Conservation (phyloP, 2,113 vertebrate genomes). For the Pipa parva region DNA sequence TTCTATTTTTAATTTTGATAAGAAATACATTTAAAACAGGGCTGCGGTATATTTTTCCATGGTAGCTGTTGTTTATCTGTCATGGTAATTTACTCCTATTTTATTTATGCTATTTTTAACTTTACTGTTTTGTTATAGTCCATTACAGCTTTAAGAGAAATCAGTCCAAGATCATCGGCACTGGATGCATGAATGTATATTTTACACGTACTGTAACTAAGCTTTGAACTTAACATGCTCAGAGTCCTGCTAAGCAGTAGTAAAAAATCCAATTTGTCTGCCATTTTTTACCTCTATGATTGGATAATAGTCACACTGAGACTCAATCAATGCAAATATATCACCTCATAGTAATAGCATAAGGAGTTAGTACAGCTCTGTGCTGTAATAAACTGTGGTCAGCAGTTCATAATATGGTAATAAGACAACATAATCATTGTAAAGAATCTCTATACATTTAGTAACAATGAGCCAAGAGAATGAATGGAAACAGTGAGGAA, state of each 20-base stretch:
- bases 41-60: too few relatives aligned
- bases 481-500: slow-evolving; percentile 14
- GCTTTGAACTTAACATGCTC: slow-evolving; percentile 4
- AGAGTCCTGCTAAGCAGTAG: slow-evolving; percentile 10
- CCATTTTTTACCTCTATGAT: slow-evolving; percentile 32
- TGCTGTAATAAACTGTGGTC: slow-evolving; percentile 29
- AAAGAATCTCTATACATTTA: slow-evolving; percentile 12
- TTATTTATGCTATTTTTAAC: background rate
- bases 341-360: slow-evolving; percentile 27
- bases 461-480: slow-evolving; percentile 21
- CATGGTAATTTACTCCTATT: background rate
- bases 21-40: too few relatives aligned
- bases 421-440: slow-evolving; percentile 18
- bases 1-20: too few relatives aligned
- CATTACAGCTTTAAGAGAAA: slow-evolving; percentile 27
- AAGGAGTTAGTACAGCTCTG: slow-evolving; percentile 10
- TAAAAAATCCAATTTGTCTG: slow-evolving; percentile 33
- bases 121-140: background rate
- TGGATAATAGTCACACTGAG: slow-evolving; percentile 35
- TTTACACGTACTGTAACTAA: background rate
- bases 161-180: slow-evolving; percentile 15
- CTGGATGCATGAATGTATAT: slow-evolving; percentile 6
- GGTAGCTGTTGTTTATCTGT: background rate
- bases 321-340: slow-evolving; percentile 27
- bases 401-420: slow-evolving; percentile 33